Evolutionary conservation across 2,888 invertebrate genomes (phyloP).

Genomic region (Caenorhabditis becei): DNA sequence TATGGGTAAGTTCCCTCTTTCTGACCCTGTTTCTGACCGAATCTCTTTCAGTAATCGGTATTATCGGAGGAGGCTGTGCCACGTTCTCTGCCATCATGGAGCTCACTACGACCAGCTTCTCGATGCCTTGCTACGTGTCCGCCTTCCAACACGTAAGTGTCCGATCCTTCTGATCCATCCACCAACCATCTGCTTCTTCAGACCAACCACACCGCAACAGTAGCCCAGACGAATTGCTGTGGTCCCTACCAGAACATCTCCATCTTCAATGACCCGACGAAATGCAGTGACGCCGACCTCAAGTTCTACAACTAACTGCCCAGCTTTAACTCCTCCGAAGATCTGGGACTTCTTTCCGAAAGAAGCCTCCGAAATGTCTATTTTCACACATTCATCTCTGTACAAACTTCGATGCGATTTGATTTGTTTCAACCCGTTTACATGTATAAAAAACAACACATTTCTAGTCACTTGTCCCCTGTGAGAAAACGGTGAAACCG

Average conservation of each 20-base stretch:
- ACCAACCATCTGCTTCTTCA: no score
- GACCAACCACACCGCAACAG: not conserved
- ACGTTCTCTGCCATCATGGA: conserved; percentile 79
- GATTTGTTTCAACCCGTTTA: conserved; percentile 15
- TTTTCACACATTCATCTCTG: conserved; percentile 27
- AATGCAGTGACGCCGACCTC: conserved; percentile 65
- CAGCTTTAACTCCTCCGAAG: conserved; percentile 8
- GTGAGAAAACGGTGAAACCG: conserved; percentile 39
- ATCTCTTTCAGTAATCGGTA: conserved; percentile 71
- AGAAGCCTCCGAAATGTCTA: conserved; percentile 5
- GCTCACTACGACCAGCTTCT: conserved; percentile 74
- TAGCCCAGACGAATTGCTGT: conserved; percentile 74
- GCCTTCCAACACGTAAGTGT: conserved; percentile 53
- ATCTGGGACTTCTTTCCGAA: conserved; percentile 27
- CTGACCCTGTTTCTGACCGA: not conserved
- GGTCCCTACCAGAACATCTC: conserved; percentile 73
- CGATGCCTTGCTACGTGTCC: conserved; percentile 75
- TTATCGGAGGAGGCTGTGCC: conserved; percentile 78
- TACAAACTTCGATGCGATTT: conserved; percentile 36
- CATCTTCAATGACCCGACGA: conserved; percentile 15
- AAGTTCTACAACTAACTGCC: conserved; percentile 61
- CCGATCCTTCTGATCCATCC: not conserved
- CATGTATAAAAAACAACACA: conserved; percentile 38
- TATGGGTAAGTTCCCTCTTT: conserved; percentile 59
- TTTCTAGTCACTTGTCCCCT: conserved; percentile 45